phyloP scores from a whole-genome alignment of 2,113 vertebrate species.

The Actenoides hombroni region DNA sequence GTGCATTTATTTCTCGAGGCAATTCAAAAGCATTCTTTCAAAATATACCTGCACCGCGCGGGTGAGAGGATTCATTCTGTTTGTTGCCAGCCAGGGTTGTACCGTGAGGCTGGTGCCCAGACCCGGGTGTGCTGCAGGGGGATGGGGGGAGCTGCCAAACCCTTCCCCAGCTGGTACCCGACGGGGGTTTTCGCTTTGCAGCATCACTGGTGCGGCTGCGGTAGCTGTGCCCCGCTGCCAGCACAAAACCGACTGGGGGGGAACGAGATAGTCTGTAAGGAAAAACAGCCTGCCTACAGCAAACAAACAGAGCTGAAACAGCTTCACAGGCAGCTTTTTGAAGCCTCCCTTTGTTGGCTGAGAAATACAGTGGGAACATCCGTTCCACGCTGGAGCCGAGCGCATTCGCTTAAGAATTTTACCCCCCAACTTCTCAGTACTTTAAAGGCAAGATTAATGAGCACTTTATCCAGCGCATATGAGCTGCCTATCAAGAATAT shows the following conservation, averaged over 20 bases:
- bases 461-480: conserved; percentile 36
- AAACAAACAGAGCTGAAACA: background rate
- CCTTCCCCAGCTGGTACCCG: background rate
- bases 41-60: accelerated
- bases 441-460: conserved; percentile 62
- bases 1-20: background rate
- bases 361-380: background rate
- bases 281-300: accelerated
- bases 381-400: accelerated
- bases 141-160: accelerated
- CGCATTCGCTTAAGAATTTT: background rate
- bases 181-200: too few relatives aligned
- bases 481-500: conserved; percentile 65
- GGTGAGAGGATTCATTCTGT: background rate
- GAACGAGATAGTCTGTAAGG: background rate
- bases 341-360: background rate
- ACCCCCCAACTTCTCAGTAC: conserved; percentile 18
- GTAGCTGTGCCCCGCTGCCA: background rate
- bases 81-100: background rate
- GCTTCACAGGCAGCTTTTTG: background rate
- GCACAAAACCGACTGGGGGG: accelerated
- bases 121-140: background rate
- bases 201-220: accelerated
- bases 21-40: accelerated
- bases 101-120: background rate